A percentile compares a stretch with the other conserved stretches of the same genome.
Evolutionary conservation across 2,888 invertebrate genomes (phyloP).

Genomic region (Geotrupes spiniger): DNA sequence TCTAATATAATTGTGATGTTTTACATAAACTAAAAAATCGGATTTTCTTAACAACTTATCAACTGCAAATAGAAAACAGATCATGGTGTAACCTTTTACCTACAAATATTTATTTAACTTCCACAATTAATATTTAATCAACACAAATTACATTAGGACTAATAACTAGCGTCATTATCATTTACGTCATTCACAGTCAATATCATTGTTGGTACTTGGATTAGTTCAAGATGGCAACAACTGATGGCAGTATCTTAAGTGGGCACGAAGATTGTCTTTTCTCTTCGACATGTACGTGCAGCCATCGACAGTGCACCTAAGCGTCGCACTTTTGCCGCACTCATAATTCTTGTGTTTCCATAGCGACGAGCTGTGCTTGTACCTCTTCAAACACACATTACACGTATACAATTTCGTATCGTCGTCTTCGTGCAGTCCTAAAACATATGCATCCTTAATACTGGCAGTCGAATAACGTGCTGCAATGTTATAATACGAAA

Average conservation of each 20-base stretch:
- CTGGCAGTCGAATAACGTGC: background rate
- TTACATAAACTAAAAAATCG: too few species aligned
- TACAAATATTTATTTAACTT: too few species aligned
- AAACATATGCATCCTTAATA: background rate
- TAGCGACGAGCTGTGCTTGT: slow-evolving; percentile 67
- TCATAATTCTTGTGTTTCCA: slow-evolving; percentile 69
- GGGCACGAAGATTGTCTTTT: slow-evolving; percentile 65
- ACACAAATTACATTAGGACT: too few species aligned
- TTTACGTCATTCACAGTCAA: too few species aligned
- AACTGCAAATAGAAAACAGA: too few species aligned
- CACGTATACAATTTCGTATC: slow-evolving; percentile 41
- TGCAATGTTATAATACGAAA: background rate
- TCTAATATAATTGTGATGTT: too few species aligned
- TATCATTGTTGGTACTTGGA: too few species aligned
- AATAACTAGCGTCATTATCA: too few species aligned
- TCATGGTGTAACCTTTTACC: too few species aligned
- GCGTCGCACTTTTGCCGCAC: slow-evolving; percentile 62
- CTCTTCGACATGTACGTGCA: slow-evolving; percentile 75
- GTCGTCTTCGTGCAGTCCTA: slow-evolving; percentile 9
- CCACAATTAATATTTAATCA: too few species aligned
- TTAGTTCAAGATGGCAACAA: too few species aligned
- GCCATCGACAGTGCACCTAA: slow-evolving; percentile 55
- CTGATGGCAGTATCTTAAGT: slow-evolving; percentile 6
- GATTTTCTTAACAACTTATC: too few species aligned
- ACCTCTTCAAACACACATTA: slow-evolving; percentile 68